Percentiles rank a stretch among this genome's conserved stretches.
These are phyloP conservation scores for Drosophila sucinea DNA, from an alignment of 1,140 invertebrate genomes.

Conservation along the genomic window DNA sequence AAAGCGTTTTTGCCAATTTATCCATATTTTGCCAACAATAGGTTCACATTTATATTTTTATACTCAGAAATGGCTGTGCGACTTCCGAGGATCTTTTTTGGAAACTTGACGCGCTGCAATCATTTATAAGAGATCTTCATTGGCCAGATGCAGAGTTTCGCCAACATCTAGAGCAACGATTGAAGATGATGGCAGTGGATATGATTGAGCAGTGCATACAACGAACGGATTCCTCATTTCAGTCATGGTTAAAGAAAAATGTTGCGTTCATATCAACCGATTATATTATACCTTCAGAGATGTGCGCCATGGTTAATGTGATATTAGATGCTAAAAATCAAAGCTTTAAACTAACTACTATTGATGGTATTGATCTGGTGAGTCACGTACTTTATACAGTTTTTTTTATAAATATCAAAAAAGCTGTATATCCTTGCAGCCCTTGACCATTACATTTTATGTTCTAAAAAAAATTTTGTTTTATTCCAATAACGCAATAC, in stretches of 20 bases:
- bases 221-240: constrained; percentile 91
- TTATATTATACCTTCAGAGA: constrained; percentile 98
- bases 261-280: constrained; percentile 98
- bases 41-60: constrained; percentile 15
- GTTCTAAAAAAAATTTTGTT: too few species aligned
- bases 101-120: constrained; percentile 99
- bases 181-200: constrained; percentile 99
- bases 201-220: constrained; percentile 99
- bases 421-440: too few species aligned
- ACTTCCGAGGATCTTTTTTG: constrained; percentile 99
- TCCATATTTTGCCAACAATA: not conserved
- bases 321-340: constrained; percentile 97
- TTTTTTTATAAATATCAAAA: not conserved
- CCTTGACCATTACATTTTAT: too few species aligned
- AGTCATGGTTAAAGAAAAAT: constrained; percentile 97
- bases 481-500: too few species aligned
- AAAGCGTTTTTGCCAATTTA: constrained; percentile 3
- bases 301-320: constrained; percentile 99
- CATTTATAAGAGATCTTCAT: constrained; percentile 98
- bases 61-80: constrained; percentile 94
- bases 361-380: constrained; percentile 98
- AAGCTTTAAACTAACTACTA: constrained; percentile 97
- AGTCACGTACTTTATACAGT: constrained; percentile 57
- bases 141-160: constrained; percentile 99
- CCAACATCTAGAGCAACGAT: constrained; percentile 96